Evolutionary conservation across 2,888 invertebrate species (phyloP), one percentile per base, ranked within the genome.

Genomic region (Agrenia bidenticulata): DNA sequence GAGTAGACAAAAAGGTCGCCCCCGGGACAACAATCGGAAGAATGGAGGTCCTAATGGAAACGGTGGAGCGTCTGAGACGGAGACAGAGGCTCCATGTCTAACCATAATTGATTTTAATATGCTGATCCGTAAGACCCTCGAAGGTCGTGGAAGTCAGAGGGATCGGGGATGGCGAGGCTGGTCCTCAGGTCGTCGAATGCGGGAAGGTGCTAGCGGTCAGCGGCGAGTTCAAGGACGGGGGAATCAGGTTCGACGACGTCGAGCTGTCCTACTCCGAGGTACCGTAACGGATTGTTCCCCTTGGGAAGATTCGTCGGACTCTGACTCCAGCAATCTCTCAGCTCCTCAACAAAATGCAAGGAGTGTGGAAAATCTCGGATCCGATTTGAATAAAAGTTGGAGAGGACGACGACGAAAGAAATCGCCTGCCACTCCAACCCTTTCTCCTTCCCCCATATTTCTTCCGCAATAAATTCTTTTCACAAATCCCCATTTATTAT

Each of bases 81-180:
- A 76, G 42, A 80, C 83, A 24, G 83, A 84, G 5, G 83, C 85
- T 77, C 87, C 88, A n/a, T 84, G 85, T 77, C 82, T 89, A 68
- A 85, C 87, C 26, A 88, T 88, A 75, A 88, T 89, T 71, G 88
- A 88, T 81, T 86, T 88, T 78, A 88, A 88, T 82, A 83, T 86
- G 79, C 83, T 88, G 77, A 86, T 87, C 5, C 81, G 85, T 59
- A 85, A 85, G 39, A 85, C 85, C 63, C 80, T 86, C 55, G 85
- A 85, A 19, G 54, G 56, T 17, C 45, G 58, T 37, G 45, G 58
- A 15, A 2, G 19, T 1, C 27, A 26, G 9, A 32, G 41, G 17
- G 63, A 67, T 7, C 57, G 70, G 32, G 70, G 72, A 9, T 72
- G 69, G 70, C 60, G 63, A 39, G 71, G 71, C 1, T 61, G 60